phyloP scores from a whole-genome alignment of 2,797 vertebrate species.

The Galago senegalensis region DNA sequence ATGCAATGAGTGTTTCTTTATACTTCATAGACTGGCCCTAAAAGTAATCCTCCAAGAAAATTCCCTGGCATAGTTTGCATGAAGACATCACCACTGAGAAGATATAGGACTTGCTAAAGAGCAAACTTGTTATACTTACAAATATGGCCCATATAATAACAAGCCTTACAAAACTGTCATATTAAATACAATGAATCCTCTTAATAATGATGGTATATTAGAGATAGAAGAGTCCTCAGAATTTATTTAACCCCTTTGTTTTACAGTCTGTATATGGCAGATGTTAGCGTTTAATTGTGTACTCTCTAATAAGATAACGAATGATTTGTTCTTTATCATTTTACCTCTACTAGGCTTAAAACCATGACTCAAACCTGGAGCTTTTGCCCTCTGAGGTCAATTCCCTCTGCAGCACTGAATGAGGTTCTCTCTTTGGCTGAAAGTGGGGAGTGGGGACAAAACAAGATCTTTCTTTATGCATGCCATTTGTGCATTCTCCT shows the following conservation, averaged over 20 bases:
- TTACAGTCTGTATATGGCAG: background rate
- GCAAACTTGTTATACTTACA: background rate
- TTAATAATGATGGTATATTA: background rate
- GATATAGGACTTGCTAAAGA: background rate
- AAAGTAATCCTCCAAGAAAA: background rate
- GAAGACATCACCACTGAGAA: background rate
- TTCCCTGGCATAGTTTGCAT: background rate
- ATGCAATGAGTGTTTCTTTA: background rate
- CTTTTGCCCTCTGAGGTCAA: background rate
- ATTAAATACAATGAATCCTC: background rate
- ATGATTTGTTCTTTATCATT: background rate
- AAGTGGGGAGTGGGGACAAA: background rate
- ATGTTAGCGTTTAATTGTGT: background rate
- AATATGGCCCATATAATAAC: background rate
- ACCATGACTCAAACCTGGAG: slow-evolving; percentile 29
- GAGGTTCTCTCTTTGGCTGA: background rate
- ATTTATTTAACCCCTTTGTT: background rate
- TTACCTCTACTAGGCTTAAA: background rate
- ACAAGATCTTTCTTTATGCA: background rate
- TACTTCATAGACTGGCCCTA: background rate
- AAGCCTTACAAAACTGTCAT: background rate
- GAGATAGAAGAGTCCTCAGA: background rate
- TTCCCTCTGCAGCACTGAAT: background rate
- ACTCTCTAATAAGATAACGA: background rate
- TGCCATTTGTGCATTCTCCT: background rate